Base-by-base conservation (phyloP, 2,113 vertebrate genomes). In the Hemicordylus capensis region DNA sequence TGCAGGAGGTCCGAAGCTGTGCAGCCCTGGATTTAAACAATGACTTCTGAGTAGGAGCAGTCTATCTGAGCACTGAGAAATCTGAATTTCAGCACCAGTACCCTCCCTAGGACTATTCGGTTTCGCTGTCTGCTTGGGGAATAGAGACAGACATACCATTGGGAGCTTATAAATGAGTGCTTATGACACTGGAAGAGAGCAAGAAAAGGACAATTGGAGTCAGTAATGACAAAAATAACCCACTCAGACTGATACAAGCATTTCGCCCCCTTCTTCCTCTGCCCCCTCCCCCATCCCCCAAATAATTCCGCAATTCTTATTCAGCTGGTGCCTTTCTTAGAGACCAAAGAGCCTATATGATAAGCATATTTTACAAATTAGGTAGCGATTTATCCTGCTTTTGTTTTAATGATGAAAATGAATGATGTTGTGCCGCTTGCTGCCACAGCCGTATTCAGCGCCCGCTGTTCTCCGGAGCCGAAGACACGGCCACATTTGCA, bases 401-500 rank as follows among this genome's bases (percentile, higher is more conserved):
- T 96, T 96, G 94, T 95, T 95, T 96, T 96, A 96, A 96, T 95
- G 95, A 96, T 96, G 95, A 94, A 95, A 96, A 96, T 95, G 95
- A 96, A 96, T 94, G 93, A 93, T 95, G 95, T 95, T 92, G 92
- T 95, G 93, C 92, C 82, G 95, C 93, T 92, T 83, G 93, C 94
- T 91, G 93, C 93, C 91, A 89, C 92, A 92, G 91, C 92, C 90
- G 88, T 91, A 93, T 94, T 95, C 95, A 95, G 90, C 91, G 90
- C 94, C 95, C 94, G 89, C 95, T 96, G 95, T 96, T 96, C 94
- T 94, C 91, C 85, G 93, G 91, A 96, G 94, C 94, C 93, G 93
- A 95, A 95, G 94, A 94, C 92, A 92, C 92, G 81, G 88, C 93
- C 89, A 91, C 93, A 96, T 96, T 96, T 96, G 95, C 96, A 96